phyloP scores from a whole-genome alignment of 2,797 vertebrate genomes.

The Lacerta bilineata region DNA sequence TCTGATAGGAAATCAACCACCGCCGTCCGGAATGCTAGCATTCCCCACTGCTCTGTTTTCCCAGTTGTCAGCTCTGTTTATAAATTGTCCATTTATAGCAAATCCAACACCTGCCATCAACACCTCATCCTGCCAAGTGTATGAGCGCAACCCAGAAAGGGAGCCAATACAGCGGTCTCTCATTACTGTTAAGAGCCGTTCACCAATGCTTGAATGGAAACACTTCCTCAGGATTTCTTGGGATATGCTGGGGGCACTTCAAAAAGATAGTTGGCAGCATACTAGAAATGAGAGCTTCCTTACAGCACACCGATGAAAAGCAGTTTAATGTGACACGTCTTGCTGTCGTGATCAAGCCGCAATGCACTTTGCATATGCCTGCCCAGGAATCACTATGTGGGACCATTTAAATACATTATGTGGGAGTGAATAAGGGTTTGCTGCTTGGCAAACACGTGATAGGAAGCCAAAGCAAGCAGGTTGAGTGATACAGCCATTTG shows the following conservation, averaged over 20 bases:
- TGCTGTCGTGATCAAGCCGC: not conserved
- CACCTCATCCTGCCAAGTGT: slow-evolving; percentile 79
- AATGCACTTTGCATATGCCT: not conserved
- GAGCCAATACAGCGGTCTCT: slow-evolving; percentile 40
- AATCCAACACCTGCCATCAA: slow-evolving; percentile 81
- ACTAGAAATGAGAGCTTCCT: slow-evolving; percentile 39
- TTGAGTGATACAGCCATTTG: too few relatives aligned
- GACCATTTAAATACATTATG: not conserved
- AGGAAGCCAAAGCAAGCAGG: not conserved
- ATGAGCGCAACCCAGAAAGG: slow-evolving; percentile 54
- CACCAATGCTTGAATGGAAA: slow-evolving; percentile 38
- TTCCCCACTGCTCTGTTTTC: slow-evolving; percentile 76
- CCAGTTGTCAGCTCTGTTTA: slow-evolving; percentile 86
- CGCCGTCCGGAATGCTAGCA: slow-evolving; percentile 71
- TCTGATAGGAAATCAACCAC: slow-evolving; percentile 66
- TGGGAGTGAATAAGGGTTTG: not conserved
- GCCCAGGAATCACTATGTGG: not conserved
- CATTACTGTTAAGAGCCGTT: slow-evolving; percentile 48
- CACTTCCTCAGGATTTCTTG: slow-evolving; percentile 63
- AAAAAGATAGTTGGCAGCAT: slow-evolving; percentile 33
- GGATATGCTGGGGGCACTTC: slow-evolving; percentile 6
- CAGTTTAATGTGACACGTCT: not conserved
- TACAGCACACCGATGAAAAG: not conserved
- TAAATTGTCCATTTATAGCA: slow-evolving; percentile 85
- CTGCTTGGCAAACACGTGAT: not conserved